Conservation (phyloP, 1,140 invertebrate genomes). For the Delia radicum region DNA sequence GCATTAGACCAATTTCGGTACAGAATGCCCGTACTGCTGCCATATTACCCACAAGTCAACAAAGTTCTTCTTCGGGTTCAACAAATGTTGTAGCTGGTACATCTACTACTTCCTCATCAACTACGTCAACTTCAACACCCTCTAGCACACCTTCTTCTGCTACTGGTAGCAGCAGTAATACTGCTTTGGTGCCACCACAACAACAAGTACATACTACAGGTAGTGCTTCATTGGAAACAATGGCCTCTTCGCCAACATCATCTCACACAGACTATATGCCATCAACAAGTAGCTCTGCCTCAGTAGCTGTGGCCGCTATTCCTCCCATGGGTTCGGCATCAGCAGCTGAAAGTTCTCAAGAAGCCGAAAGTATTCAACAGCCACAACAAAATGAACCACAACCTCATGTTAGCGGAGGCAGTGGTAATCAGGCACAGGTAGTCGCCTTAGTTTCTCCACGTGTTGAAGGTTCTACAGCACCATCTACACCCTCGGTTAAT, state of each 20-base stretch:
- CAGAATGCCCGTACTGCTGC: slow-evolving; percentile 72
- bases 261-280: slow-evolving; percentile 71
- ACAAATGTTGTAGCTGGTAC: slow-evolving; percentile 34
- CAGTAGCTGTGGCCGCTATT: slow-evolving; percentile 57
- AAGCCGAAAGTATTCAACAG: slow-evolving; percentile 52
- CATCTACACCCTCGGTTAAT: slow-evolving; percentile 40
- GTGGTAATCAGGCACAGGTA: slow-evolving; percentile 62
- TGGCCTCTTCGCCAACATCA: slow-evolving; percentile 63
- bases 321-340: slow-evolving; percentile 56
- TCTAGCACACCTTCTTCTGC: slow-evolving; percentile 28
- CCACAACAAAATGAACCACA: slow-evolving; percentile 49
- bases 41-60: slow-evolving; percentile 72
- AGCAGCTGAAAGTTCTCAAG: slow-evolving; percentile 52
- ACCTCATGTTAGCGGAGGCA: slow-evolving; percentile 50
- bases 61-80: slow-evolving; percentile 35
- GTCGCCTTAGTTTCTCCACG: slow-evolving; percentile 73
- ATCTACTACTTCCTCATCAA: slow-evolving; percentile 36
- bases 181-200: slow-evolving; percentile 65
- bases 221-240: slow-evolving; percentile 59
- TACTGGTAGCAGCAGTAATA: slow-evolving; percentile 47
- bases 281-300: slow-evolving; percentile 66
- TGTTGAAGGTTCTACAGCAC: slow-evolving; percentile 62
- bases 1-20: slow-evolving; percentile 86
- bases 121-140: slow-evolving; percentile 34
- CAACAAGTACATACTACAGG: slow-evolving; percentile 63